Conservation (phyloP, 1,140 invertebrate genomes). For the Drosophila sp. region DNA sequence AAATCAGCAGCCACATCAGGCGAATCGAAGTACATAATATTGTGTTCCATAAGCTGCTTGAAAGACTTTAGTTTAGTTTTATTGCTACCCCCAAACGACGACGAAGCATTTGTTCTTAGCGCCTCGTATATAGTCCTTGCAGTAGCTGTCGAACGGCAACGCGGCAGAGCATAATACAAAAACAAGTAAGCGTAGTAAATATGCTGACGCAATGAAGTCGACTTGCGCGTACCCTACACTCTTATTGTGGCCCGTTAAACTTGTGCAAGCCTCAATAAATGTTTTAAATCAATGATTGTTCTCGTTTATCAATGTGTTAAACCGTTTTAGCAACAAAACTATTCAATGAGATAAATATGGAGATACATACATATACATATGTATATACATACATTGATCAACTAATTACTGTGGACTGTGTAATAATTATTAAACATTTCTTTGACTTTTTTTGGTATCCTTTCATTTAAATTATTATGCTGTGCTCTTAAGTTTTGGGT, state of each 20-base stretch:
- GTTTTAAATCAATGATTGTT: no score
- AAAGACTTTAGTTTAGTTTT: conserved; percentile 44
- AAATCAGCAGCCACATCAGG: conserved; percentile 46
- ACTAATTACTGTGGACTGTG: no score
- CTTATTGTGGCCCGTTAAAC: neutral
- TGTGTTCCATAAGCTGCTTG: conserved; percentile 34
- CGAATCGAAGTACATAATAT: conserved; percentile 29
- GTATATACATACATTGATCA: neutral
- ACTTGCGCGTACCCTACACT: conserved; percentile 29
- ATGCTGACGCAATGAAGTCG: conserved; percentile 12
- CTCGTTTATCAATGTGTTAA: neutral
- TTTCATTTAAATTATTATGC: conserved; percentile 1
- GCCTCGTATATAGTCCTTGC: conserved; percentile 27
- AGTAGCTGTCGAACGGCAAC: conserved; percentile 19
- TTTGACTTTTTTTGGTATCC: neutral
- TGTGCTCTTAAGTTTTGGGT: conserved; percentile 6
- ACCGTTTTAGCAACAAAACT: neutral
- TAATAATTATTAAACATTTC: neutral
- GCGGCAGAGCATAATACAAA: conserved; percentile 16
- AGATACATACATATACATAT: neutral
- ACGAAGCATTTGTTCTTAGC: conserved; percentile 34
- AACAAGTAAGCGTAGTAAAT: conserved; percentile 32
- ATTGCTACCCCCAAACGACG: conserved; percentile 43
- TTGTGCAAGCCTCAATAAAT: neutral
- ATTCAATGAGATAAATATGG: neutral